Evolutionary conservation across 2,797 vertebrate species (phyloP), one percentile per base, ranked within the genome.

Genomic region (Poecile montanus): DNA sequence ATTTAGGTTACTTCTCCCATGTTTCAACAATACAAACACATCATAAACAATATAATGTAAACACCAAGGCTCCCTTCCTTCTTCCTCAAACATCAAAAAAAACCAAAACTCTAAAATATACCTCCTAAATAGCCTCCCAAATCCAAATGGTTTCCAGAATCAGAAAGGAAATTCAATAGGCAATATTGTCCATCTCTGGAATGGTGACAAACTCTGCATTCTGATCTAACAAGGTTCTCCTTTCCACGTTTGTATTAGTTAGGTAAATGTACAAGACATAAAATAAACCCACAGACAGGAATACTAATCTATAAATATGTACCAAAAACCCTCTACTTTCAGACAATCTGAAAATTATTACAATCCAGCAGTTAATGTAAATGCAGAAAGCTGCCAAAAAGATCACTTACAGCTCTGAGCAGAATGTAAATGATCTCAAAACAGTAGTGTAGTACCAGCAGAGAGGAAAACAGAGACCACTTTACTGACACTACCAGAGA

Each of bases 381-480:
- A 93, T 40, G 88, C 48, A 73, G 14, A 88, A 88, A 66, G 18
- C 56, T 87, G 70, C 63, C 79, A 94, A 88, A 86, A 79, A 78
- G 74, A 89, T 79, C 48, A 44, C 61, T 66, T 79, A 50, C 19
- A 87, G 77, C 45, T 85, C 53, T 67, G 48, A 86, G 45, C 19
- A 85, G 61, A 82, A 94, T 90, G 73, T 47, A 90, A 92, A 94
- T 30, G 40, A 34, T 85, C 58, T 72, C 75, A 29, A 78, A 96
- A 84, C 8, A 88, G 34, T n/a, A n/a, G 15, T 32, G 29, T 36
- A 70, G 66, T 38, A 90, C 40, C 47, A 73, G 32, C 34, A 85
- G 54, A 92, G 13, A 91, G 56, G 16, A 94, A 91, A 78, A 75
- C 73, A 87, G 54, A 84, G n/a, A 48, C 67, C 53, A 73, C 77